These are phyloP conservation scores for Balanococcus diminutus DNA, from an alignment of 2,888 invertebrate genomes.

Conservation along the genomic window DNA sequence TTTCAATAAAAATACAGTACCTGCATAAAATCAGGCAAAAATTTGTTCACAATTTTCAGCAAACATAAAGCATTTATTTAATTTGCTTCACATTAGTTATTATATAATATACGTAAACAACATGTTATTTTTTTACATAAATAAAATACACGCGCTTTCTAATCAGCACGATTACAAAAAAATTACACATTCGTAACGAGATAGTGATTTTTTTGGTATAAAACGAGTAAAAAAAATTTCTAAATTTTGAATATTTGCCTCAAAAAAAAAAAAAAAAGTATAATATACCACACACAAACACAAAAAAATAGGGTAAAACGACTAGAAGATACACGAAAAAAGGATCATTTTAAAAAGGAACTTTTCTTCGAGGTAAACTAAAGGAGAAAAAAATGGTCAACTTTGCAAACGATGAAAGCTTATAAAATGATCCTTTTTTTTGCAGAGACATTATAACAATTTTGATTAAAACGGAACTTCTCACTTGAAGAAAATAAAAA, in stretches of 20 bases:
- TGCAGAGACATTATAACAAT: neutral
- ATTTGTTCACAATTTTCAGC: constrained; percentile 14
- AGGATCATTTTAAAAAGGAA: constrained; percentile 6
- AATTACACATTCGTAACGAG: constrained; percentile 15
- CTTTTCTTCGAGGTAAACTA: neutral
- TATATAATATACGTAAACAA: constrained; percentile 2
- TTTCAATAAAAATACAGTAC: neutral
- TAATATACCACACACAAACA: constrained; percentile 9
- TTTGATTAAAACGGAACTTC: neutral
- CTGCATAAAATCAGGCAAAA: neutral
- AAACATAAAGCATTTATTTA: constrained; percentile 43
- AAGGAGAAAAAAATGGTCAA: neutral
- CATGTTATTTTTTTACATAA: constrained; percentile 16
- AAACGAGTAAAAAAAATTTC: constrained; percentile 29
- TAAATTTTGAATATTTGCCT: constrained; percentile 31
- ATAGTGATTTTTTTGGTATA: constrained; percentile 28
- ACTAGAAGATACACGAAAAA: constrained; percentile 26
- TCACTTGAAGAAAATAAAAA: neutral
- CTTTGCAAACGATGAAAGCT: neutral
- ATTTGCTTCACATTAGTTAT: constrained; percentile 31
- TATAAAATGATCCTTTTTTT: constrained; percentile 10
- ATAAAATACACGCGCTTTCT: constrained; percentile 2
- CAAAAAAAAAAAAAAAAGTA: neutral
- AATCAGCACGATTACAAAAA: constrained; percentile 2
- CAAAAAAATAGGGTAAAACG: constrained; percentile 13